Conservation (phyloP, 2,113 vertebrate species). For the western clawed frog (Xenopus tropicalis) region DNA sequence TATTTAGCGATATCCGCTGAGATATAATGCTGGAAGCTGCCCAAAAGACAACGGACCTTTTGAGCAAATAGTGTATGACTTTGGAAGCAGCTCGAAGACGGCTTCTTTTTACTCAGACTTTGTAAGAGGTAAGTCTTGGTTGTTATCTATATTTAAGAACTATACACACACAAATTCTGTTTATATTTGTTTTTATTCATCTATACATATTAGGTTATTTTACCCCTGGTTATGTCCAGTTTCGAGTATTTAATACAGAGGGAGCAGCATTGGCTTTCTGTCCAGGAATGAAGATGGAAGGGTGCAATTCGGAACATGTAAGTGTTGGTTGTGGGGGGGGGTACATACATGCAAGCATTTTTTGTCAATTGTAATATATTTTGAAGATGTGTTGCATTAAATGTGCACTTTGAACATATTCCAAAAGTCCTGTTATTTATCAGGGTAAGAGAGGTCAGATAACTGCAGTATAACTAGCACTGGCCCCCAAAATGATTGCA, state of each 20-base stretch:
- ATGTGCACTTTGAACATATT: too few species aligned
- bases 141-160: too few species aligned
- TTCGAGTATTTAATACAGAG: constrained; percentile 6
- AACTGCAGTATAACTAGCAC: too few species aligned
- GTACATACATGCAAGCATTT: too few species aligned
- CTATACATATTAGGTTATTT: background rate
- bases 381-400: too few species aligned
- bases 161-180: too few species aligned
- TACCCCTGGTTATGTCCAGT: constrained; percentile 1
- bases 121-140: constrained; percentile 19
- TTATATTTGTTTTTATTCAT: too few species aligned
- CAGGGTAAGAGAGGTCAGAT: too few species aligned
- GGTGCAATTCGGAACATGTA: constrained; percentile 6
- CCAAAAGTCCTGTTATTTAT: too few species aligned
- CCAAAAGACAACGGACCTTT: constrained; percentile 37
- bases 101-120: constrained; percentile 10
- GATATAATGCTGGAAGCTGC: constrained; percentile 18
- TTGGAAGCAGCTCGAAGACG: background rate
- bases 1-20: constrained; percentile 19
- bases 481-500: too few species aligned
- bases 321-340: background rate
- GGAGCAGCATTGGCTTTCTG: background rate
- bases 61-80: constrained; percentile 45
- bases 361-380: too few species aligned
- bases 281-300: background rate